Evolutionary conservation across 2,888 invertebrate species (phyloP), one percentile per base, ranked within the genome.

Genomic region (Zeuzera pyrina): DNA sequence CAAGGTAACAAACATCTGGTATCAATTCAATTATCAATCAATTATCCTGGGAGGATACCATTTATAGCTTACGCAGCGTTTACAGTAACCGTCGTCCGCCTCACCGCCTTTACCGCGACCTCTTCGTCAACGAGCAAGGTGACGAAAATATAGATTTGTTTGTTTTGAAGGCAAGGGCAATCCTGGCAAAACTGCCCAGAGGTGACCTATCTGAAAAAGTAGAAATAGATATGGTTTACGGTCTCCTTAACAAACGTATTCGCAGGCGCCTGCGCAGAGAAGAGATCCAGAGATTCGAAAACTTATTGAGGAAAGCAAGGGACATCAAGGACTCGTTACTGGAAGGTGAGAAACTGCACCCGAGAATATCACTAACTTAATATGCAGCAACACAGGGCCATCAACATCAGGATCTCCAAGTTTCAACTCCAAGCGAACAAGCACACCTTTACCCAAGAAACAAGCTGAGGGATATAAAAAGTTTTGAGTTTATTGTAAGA

Each of bases 211-310:
- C 21, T 8, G 35, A 39, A 22, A 33, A 6, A 10, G 29, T 35
- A 5, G 34, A 42, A 21, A n/a, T 40, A 15, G 46, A 47, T 14
- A 39, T 41, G 37, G 22, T 41, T 5, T 43, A 35, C 15, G 36
- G 39, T 11, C 39, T 38, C 6, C 30, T 42, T 7, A 25, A 38
- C 23, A 34, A 24, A 10, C 30, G 35, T 12, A 36, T 41, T 12
- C 38, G 34, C 14, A 33, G 43, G 24, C 33, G 45, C 30, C 36
- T 38, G 28, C 35, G 34, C 26, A 46, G 53, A 30, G 55, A 55
- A 47, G 48, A 49, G 10, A 19, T 44, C 10, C 30, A n/a, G 12
- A 29, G 31, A 3, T 34, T 39, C 7, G 27, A 25, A 0, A 32
- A 35, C 3, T 13, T 33, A 4, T 14, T 36, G 2, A 21, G 23